phyloP scores from a whole-genome alignment of 2,113 vertebrate species.

The Tragelaphus buxtoni region DNA sequence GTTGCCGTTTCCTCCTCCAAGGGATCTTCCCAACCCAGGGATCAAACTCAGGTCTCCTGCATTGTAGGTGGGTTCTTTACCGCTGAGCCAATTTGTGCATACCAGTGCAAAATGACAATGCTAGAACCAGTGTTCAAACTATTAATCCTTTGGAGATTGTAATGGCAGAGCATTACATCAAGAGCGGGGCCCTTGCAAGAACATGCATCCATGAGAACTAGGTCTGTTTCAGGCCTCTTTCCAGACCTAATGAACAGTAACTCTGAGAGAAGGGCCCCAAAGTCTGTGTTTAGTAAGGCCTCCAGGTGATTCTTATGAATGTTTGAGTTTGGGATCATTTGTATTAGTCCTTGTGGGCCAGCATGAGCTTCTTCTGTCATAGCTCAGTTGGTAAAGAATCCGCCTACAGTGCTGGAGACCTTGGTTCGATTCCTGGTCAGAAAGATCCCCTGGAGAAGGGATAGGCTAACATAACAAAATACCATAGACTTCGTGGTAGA shows the following conservation, averaged over 20 bases:
- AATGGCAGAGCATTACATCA: neutral
- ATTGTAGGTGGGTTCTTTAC: neutral
- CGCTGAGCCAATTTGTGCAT: neutral
- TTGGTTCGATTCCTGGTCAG: accelerated
- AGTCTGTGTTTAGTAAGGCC: neutral
- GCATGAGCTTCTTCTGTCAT: neutral
- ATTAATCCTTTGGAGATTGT: neutral
- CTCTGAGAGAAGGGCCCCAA: neutral
- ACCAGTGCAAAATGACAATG: neutral
- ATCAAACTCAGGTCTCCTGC: neutral
- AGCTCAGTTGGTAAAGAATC: neutral
- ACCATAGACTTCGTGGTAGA: neutral
- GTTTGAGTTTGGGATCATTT: neutral
- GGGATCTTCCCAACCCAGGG: neutral
- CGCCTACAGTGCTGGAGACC: neutral
- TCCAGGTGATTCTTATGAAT: neutral
- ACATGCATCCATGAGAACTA: neutral
- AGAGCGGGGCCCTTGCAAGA: neutral
- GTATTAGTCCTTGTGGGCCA: neutral
- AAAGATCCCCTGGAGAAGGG: neutral
- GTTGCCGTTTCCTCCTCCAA: neutral
- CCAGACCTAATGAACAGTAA: neutral
- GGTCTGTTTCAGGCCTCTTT: neutral
- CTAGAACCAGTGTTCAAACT: neutral
- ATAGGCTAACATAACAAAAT: neutral